Evolutionary conservation across 1,140 invertebrate genomes (phyloP), one percentile per base, ranked within the genome.

Genomic region (Agrilus planipennis): DNA sequence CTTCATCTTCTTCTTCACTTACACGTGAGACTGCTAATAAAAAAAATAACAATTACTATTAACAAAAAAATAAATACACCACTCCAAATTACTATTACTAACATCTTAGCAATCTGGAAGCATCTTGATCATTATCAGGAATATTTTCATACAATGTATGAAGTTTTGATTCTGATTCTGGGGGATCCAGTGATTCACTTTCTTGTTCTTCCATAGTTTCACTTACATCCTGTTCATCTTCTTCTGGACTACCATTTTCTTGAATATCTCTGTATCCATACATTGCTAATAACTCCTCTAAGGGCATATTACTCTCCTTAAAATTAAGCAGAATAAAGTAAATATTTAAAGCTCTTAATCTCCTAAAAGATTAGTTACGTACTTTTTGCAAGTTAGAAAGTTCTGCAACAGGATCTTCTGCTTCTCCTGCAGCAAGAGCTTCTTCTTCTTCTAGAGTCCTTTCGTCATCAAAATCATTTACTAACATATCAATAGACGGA

Each of bases 391-490:
- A 69, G 60, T 84, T 88, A 49, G 83, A 83, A 31, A 95, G 71
- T 67, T 94, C 91, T 55, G 84, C 84, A 52, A 82, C 75, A 22
- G 84, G 81, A 63, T 89, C 86, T 48, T 75, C 69, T 23, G 71
- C 61, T 65, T 88, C 86, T 51, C 79, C 75, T 47, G 83, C 82
- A 57, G 89, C 89, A 60, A 94, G 67, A 21, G 87, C 89, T 73
- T 96, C 92, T 72, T 95, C 91, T 70, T 95, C 91, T 61, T 94
- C 91, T 54, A 95, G 59, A 31, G 91, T 96, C 57, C 84, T 73
- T 62, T 96, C 92, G 69, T 95, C 92, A 67, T 95, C 91, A 70
- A 89, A 94, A 67, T 94, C 90, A 77, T 94, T 87, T 41, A 94
- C 79, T 71, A 95, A 80, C 87, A 94, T 89, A 64, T 93, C 89